These are phyloP conservation scores for Phorcus lineatus DNA, from an alignment of 2,888 invertebrate genomes.

Conservation along the genomic window DNA sequence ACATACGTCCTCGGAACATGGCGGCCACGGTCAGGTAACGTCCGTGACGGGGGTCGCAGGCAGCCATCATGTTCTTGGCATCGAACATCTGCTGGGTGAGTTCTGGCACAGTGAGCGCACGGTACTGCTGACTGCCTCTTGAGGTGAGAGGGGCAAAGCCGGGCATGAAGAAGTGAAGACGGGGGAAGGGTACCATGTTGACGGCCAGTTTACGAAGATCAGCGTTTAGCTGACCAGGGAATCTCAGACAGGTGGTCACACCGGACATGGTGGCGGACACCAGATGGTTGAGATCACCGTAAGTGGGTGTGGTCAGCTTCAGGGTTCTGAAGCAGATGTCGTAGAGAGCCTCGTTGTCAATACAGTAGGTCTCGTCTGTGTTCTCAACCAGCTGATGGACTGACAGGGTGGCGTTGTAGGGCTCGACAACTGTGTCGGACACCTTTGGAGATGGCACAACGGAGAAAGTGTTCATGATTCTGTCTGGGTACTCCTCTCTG, in stretches of 20 bases:
- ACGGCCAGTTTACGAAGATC: neutral
- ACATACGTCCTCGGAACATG: constrained; percentile 73
- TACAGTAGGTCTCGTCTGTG: constrained; percentile 78
- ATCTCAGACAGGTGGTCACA: neutral
- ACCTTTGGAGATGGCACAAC: constrained; percentile 75
- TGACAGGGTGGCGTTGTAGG: constrained; percentile 90
- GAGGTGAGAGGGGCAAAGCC: constrained; percentile 47
- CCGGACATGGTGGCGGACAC: constrained; percentile 1
- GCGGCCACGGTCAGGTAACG: constrained; percentile 48
- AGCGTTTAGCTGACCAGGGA: neutral
- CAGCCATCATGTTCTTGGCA: constrained; percentile 15
- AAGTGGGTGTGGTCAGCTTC: constrained; percentile 5
- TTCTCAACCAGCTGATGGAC: constrained; percentile 78
- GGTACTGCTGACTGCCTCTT: neutral
- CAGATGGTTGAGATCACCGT: constrained; percentile 11
- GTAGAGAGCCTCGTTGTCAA: constrained; percentile 78
- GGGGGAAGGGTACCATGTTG: constrained; percentile 7
- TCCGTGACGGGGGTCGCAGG: constrained; percentile 1
- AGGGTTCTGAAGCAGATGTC: constrained; percentile 79
- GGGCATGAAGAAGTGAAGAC: constrained; percentile 48
- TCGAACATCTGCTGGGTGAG: constrained; percentile 5
- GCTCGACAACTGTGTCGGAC: constrained; percentile 83
- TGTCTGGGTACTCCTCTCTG: constrained; percentile 4
- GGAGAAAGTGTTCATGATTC: constrained; percentile 8
- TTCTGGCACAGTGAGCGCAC: neutral